Base-by-base conservation (phyloP, 1,140 invertebrate species). In the Pogonognathellus flavescens region DNA sequence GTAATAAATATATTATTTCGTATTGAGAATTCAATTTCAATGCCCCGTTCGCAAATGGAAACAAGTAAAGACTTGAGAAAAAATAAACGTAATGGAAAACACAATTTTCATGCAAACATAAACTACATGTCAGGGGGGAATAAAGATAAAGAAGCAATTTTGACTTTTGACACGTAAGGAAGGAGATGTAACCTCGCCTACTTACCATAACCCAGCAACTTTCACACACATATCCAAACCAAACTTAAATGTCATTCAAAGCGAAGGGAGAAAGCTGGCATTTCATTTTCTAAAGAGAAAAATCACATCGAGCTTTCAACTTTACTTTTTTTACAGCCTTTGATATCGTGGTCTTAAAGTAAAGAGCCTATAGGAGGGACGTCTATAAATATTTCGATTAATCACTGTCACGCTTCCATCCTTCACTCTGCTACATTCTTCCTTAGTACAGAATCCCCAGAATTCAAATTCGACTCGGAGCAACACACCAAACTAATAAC, bases 101-200 rank as follows among this genome's bases (percentile, higher is more conserved):
- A 41, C 31, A 41, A 41, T 6, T 41, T 41, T 41, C 2, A 41
- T 41, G 31, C 31, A 41, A 41, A 41, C 31, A 41, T 41, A 41
- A 41, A 41, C 1, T 41, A 41, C 31, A 41, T 41, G 31, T 41
- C 31, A 41, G 31, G 6, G 14, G 20, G 25, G 22, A 66, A 66
- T 25, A 66, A 25, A 25, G 62, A 66, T 66, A 66, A 66, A 66
- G 62, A 66, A 66, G 62, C 62, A 66, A 66, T 66, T 66, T 66
- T 31, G 62, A 66, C 62, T 66, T 66, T 66, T 66, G 62, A 66
- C 62, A 66, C 62, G 25, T 18, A 62, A 66, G 62, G 25, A 66
- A 66, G 25, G 25, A 66, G 62, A 66, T 66, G 62, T 66, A 31
- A 20, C 22, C 25, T 66, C 25, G 14, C 25, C 20, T 10, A 66